Evolutionary conservation across 1,140 invertebrate species (phyloP), one percentile per base, ranked within the genome.

Genomic region (Neodiprion pinetum): DNA sequence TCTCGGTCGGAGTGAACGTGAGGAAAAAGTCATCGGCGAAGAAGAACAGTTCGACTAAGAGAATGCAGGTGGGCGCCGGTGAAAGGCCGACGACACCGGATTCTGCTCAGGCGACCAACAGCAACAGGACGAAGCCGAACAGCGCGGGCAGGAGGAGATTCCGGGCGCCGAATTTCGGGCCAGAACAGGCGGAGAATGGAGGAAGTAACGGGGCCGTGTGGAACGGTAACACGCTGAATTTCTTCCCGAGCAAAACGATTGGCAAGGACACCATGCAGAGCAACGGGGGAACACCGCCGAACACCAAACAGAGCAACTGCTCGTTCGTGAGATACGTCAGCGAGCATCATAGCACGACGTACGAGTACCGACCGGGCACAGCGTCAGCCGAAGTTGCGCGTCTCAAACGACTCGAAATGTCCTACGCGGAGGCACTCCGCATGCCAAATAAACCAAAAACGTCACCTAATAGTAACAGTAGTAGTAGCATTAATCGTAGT

Each of bases 331-430:
- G 40, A 61, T 48, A 72, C 47, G 66, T 7, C 17, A 75, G 14
- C 69, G 75, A 78, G 9, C 79, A 79, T 49, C 80, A 79, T 10
- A 82, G 80, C 49, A 75, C 69, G 28, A 78, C 53, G 48, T 82
- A 78, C 70, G 74, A 88, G 70, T 93, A 91, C 78, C 93, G 93
- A 80, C 91, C 93, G 21, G 94, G 93, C 84, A 91, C 92, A 10
- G 94, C 94, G 5, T 95, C 94, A 0, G 93, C 95, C 79, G 94
- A 96, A 77, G 92, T 96, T 10, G 93, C 95, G 76, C 94, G 94
- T 80, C 86, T 96, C 67, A 93, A 93, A 83, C 92, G 93, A 78
- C 86, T 96, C 47, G 95, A 96, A 78, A 91, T 94, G 81, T 94
- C 94, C 5, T 96, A 96, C 82, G 95, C 95, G 0, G 95, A 96